phyloP scores from a whole-genome alignment of 2,113 vertebrate genomes.

The Aegotheles bennettii region DNA sequence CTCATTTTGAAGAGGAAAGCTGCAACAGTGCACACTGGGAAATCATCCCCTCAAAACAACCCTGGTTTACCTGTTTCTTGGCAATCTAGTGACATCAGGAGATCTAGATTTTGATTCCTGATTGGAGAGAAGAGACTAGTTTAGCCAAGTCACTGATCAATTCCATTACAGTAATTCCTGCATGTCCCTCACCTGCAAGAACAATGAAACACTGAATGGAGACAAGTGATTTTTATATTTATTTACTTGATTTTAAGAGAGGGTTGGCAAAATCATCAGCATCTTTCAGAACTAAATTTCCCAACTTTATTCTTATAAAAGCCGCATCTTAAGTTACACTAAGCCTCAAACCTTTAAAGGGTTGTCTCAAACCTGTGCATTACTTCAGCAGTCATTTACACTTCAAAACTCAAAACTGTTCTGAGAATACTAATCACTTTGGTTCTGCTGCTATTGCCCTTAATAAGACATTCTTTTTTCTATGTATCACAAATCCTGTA shows the following conservation, averaged over 20 bases:
- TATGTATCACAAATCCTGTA: not conserved
- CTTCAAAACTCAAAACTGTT: not conserved
- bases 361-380: not conserved
- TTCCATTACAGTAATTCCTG: not conserved
- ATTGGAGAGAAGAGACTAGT: not conserved
- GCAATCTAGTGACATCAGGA: not conserved
- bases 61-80: not conserved
- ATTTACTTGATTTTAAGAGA: not conserved
- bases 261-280: not conserved
- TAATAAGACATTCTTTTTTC: not conserved
- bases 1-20: not conserved
- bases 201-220: not conserved
- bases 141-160: not conserved
- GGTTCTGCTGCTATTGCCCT: not conserved
- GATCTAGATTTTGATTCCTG: not conserved
- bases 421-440: not conserved
- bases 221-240: not conserved
- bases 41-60: not conserved
- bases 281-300: not conserved
- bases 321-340: rapidly evolving
- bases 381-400: not conserved
- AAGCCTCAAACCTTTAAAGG: not conserved
- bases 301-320: not conserved
- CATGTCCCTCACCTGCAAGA: not conserved
- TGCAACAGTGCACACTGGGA: not conserved